A percentile compares a stretch with the other conserved stretches of the same genome.
Conservation (phyloP, 2,888 invertebrate species). For the Drosophila ezoana region DNA sequence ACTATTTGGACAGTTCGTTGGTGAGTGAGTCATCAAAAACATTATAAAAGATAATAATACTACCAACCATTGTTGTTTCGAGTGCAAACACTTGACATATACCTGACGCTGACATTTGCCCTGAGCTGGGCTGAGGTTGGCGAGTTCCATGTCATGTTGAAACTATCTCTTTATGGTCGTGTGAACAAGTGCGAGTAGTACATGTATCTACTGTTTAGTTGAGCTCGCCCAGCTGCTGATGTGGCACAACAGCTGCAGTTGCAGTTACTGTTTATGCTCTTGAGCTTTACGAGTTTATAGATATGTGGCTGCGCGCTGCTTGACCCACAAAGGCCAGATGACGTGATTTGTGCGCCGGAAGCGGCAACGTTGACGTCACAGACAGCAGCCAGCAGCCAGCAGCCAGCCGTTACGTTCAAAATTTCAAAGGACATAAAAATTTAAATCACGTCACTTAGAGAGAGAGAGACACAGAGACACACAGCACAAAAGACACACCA, state of each 20-base stretch:
- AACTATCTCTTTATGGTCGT: conserved; percentile 16
- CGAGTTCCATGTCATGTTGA: conserved; percentile 5
- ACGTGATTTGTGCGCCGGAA: conserved; percentile 65
- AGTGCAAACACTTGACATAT: conserved; percentile 37
- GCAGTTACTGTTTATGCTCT: conserved; percentile 48
- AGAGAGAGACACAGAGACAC: conserved; percentile 6
- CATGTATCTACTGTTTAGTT: conserved; percentile 34
- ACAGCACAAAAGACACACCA: conserved; percentile 48
- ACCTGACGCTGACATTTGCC: conserved; percentile 19
- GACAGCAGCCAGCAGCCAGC: conserved; percentile 1
- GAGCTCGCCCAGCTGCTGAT: conserved; percentile 18
- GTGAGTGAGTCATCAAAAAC: neutral
- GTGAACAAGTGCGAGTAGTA: neutral
- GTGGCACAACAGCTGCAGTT: conserved; percentile 21
- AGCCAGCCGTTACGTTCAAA: conserved; percentile 22
- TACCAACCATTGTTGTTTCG: conserved; percentile 2
- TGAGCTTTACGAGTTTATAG: conserved; percentile 28
- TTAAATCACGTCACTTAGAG: conserved; percentile 74
- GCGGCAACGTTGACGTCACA: conserved; percentile 43
- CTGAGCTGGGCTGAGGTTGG: neutral
- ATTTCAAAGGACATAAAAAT: conserved; percentile 70
- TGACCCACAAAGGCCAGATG: conserved; percentile 66
- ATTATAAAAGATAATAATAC: conserved; percentile 1
- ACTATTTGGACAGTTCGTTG: neutral
- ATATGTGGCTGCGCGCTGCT: conserved; percentile 45